Evolutionary conservation across 1,140 invertebrate species (phyloP).

Genomic region (Idris sp.): DNA sequence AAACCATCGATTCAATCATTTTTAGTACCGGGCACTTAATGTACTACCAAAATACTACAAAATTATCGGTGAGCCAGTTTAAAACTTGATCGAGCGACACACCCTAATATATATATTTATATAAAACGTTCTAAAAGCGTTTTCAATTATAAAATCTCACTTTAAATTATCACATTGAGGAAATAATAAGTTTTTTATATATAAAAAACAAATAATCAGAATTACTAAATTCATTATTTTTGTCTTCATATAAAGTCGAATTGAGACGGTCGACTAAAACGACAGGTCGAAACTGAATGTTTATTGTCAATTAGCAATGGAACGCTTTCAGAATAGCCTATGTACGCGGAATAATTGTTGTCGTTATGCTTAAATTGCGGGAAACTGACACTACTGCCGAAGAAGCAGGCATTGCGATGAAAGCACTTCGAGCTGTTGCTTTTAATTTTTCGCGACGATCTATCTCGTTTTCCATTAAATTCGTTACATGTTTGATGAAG

Average conservation of each 20-base stretch:
- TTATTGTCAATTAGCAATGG: slow-evolving; percentile 37
- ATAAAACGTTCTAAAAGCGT: too few species aligned
- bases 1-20: too few species aligned
- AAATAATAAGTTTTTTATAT: too few species aligned
- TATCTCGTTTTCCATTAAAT: slow-evolving; percentile 26
- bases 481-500: slow-evolving; percentile 35
- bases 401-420: slow-evolving; percentile 45
- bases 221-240: too few species aligned
- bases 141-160: too few species aligned
- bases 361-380: slow-evolving; percentile 19
- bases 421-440: slow-evolving; percentile 39
- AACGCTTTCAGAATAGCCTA: slow-evolving; percentile 45
- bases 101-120: too few species aligned
- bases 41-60: too few species aligned
- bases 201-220: too few species aligned
- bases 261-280: slow-evolving; percentile 15
- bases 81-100: too few species aligned
- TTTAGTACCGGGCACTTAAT: too few species aligned
- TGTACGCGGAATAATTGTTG: slow-evolving; percentile 30
- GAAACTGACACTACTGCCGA: slow-evolving; percentile 45
- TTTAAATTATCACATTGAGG: too few species aligned
- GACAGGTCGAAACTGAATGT: slow-evolving; percentile 21
- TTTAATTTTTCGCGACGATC: slow-evolving; percentile 35
- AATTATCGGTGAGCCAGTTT: too few species aligned
- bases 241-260: slow-evolving; percentile 9